Evolutionary conservation across 1,140 invertebrate species (phyloP), one percentile per base, ranked within the genome.

Genomic region (Bombus picipes): DNA sequence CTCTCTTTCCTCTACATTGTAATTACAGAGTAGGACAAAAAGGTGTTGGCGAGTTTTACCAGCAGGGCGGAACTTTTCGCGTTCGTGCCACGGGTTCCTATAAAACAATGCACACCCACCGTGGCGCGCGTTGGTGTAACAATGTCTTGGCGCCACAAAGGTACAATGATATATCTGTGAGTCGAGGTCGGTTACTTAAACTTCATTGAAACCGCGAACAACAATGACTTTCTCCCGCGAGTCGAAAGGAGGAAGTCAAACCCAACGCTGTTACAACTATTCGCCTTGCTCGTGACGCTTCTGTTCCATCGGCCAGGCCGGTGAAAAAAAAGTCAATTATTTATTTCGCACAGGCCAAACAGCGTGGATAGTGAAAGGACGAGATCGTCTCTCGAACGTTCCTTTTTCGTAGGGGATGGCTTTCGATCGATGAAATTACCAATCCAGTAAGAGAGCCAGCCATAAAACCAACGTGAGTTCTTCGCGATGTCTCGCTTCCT

Each of bases 181-280:
- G 71, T 59, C 72, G 43, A 32, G 68, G 76, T 62, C 79, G 86
- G 86, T 85, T 88, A 80, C 88, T 86, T 88, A 74, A 85, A 90
- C 89, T 88, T 90, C 86, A 71, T 90, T 86, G 88, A 90, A 90
- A 90, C 88, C 82, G 84, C 88, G 75, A 90, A 90, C 88, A 90
- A 90, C 89, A 90, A 90, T 90, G 89, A 90, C 89, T 90, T 90
- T 90, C 89, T 90, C 89, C 75, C 71, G 81, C 88, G 88, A 83
- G 85, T 89, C 88, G 88, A 90, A 90, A 90, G 89, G 88, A 90
- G 89, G 89, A 90, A 90, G 89, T 90, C 76, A 57, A 85, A 81
- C 25, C n/a, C 84, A 57, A 87, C 3, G 28, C 25, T n/a, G 22
- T 43, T 89, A 83, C 72, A 78, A 85, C 88, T 90, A 83, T 90